Percentiles rank a stretch among this genome's conserved stretches.
Conservation (phyloP, 2,888 invertebrate genomes). For the Chymomyza amoena region DNA sequence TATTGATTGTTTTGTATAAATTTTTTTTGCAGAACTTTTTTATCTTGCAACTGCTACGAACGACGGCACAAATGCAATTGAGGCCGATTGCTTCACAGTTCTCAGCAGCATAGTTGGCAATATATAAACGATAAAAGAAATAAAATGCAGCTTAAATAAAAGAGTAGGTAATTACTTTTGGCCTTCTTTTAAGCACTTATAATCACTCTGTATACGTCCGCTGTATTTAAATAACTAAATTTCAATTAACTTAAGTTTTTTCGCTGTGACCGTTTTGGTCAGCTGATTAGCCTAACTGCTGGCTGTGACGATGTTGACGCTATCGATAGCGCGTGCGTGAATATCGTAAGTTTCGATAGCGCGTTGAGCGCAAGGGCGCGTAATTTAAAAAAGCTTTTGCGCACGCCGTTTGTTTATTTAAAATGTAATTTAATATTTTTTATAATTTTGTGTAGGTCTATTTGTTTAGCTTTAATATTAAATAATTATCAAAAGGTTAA, state of each 20-base stretch:
- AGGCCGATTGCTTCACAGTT: neutral
- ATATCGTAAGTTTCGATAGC: neutral
- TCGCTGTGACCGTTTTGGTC: neutral
- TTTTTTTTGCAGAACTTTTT: neutral
- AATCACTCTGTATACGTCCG: neutral
- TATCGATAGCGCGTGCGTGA: neutral
- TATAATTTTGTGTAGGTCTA: too few species aligned
- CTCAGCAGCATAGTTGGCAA: neutral
- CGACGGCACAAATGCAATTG: neutral
- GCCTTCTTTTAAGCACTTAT: neutral
- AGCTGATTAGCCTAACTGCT: neutral
- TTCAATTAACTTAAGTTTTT: neutral
- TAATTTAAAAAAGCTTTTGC: too few species aligned
- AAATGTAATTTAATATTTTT: too few species aligned
- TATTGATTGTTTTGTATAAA: neutral
- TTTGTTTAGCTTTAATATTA: too few species aligned
- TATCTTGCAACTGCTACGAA: neutral
- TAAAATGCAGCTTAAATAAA: neutral
- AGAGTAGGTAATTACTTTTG: neutral
- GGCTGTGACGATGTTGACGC: neutral
- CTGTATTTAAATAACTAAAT: neutral
- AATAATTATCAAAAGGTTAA: too few species aligned
- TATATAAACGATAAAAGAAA: neutral
- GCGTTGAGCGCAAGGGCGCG: too few species aligned
- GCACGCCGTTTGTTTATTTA: too few species aligned